These are phyloP conservation scores for Hydrozoanthus tunicans DNA, from an alignment of 64 coral and sea anemone species.

Conservation along the genomic window DNA sequence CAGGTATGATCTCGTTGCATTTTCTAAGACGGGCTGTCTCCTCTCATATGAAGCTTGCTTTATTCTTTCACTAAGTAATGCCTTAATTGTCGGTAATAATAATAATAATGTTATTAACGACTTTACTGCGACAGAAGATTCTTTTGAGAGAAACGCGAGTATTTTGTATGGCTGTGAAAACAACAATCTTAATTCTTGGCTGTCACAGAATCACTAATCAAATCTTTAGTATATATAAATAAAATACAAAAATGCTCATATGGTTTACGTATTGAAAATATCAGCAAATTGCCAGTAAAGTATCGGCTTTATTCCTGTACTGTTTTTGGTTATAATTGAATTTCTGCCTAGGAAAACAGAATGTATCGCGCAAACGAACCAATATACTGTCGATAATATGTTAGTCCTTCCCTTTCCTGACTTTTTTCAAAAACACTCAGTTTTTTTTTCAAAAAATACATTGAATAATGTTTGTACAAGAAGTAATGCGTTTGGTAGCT, in stretches of 20 bases:
- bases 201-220: neutral
- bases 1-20: neutral
- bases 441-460: neutral
- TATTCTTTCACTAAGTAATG: slow-evolving; percentile 29
- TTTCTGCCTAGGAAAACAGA: slow-evolving; percentile 17
- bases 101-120: slow-evolving; percentile 45
- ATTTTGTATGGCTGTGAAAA: slow-evolving; percentile 6
- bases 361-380: neutral
- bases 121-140: slow-evolving; percentile 1
- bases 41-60: neutral
- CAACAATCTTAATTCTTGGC: slow-evolving; percentile 8
- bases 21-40: neutral
- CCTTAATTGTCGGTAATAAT: slow-evolving; percentile 57
- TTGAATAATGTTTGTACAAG: neutral
- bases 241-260: neutral
- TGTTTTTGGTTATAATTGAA: slow-evolving; percentile 20
- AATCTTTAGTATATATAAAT: slow-evolving; percentile 24
- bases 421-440: neutral
- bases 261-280: slow-evolving; percentile 23
- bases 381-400: neutral
- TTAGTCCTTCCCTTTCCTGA: neutral
- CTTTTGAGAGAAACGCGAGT: neutral
- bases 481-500: neutral
- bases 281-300: neutral
- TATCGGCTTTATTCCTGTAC: neutral